Evolutionary conservation across 2,113 vertebrate genomes (phyloP).

Genomic region (Archilochus colubris): DNA sequence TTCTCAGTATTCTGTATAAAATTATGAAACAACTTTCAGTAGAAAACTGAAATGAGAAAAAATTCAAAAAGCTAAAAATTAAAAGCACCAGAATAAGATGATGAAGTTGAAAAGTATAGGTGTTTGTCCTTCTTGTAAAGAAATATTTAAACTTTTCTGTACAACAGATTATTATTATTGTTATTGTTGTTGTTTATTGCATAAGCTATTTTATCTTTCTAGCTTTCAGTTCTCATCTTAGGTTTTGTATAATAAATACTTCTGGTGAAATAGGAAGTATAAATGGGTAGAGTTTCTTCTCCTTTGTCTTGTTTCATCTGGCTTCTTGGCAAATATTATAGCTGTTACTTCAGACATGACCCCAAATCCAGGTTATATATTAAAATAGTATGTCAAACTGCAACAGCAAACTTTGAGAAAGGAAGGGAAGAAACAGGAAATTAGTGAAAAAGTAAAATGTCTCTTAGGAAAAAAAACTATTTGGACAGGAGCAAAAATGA

Average conservation of each 20-base stretch:
- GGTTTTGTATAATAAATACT: neutral
- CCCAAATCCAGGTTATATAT: neutral
- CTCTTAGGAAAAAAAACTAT: neutral
- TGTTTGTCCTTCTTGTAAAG: neutral
- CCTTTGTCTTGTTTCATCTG: neutral
- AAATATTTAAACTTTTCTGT: neutral
- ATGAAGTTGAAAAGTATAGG: neutral
- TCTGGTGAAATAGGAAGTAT: neutral
- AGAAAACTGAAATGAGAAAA: neutral
- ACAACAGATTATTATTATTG: neutral
- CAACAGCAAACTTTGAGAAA: neutral
- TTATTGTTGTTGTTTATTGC: neutral
- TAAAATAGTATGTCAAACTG: neutral
- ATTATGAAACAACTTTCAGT: neutral
- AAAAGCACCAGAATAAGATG: neutral
- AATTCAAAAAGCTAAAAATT: neutral
- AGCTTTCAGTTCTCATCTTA: neutral
- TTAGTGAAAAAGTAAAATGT: neutral
- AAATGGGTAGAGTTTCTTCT: neutral
- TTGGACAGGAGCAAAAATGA: neutral
- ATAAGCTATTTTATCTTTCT: neutral
- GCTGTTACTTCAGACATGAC: neutral
- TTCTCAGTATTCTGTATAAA: slow-evolving; percentile 2
- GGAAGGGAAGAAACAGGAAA: slow-evolving; percentile 11
- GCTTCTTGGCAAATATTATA: neutral